Evolutionary conservation across 2,797 vertebrate species (phyloP), one percentile per base, ranked within the genome.

Genomic region (Myotis vivesi): DNA sequence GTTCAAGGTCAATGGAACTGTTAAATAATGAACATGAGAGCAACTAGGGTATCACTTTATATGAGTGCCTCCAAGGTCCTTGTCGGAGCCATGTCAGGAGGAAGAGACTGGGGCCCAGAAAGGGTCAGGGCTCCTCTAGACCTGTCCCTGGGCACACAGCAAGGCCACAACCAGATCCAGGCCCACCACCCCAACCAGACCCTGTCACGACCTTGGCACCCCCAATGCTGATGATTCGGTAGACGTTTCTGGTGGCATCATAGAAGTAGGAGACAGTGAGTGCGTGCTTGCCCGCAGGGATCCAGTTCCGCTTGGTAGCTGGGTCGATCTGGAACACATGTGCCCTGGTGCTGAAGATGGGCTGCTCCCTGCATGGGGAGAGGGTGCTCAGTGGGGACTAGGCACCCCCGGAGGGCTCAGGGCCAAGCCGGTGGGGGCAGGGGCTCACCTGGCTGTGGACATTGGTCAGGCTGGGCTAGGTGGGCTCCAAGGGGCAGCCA

Each of bases 271-370:
- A 99, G 94, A 99, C 99, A 0, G 99, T 99, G 96, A 99, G 98
- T 0, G 99, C 99, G 2, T 99, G 99, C 62, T 99, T 99, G 98
- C 99, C 99, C 89, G 99, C 99, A 0, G 99, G 99, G 97, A 99
- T 99, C 99, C 99, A 99, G 98, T 99, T 99, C 53, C 99, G 98
- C 86, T 99, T 99, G 96, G 99, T 99, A 93, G 99, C 98, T 0
- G 99, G 99, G 97, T 99, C 99, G 2, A 99, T 99, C 98, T 99
- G 99, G 98, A 99, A 99, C 49, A 99, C 99, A 10, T 99, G 99
- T 19, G 99, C 99, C 97, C 99, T 98, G 83, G 99, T 98, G 97
- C 99, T 99, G 98, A 99, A 99, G 97, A 99, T 99, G 1, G 99
- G 99, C 98, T 99, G 99, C 98, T 99, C 99, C 99, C 99, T 99